These are phyloP conservation scores for Cenopis cana DNA, from an alignment of 2,888 invertebrate genomes.

Conservation along the genomic window DNA sequence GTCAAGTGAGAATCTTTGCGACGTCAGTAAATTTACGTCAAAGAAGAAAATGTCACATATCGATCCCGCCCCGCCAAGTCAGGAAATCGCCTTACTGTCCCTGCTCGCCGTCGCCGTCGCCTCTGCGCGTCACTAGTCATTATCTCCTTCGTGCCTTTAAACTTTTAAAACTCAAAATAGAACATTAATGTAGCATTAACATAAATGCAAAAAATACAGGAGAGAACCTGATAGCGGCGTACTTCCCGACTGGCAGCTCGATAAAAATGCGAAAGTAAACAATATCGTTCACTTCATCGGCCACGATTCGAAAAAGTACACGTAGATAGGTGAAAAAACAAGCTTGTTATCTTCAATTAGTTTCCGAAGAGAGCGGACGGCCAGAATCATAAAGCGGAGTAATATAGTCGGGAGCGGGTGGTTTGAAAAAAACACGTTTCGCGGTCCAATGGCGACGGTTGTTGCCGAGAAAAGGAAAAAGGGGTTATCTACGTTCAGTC, in stretches of 20 bases:
- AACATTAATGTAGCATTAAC: slow-evolving; percentile 41
- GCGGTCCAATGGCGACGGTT: slow-evolving; percentile 55
- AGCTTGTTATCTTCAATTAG: slow-evolving; percentile 79
- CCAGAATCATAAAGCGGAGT: slow-evolving; percentile 70
- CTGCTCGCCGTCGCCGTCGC: slow-evolving; percentile 25
- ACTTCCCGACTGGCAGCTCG: slow-evolving; percentile 51
- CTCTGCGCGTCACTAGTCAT: slow-evolving; percentile 35
- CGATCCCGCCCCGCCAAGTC: no score
- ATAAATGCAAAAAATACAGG: slow-evolving; percentile 52
- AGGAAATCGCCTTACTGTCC: no score
- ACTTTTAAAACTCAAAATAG: slow-evolving; percentile 22
- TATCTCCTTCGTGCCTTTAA: slow-evolving; percentile 34
- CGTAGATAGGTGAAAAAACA: slow-evolving; percentile 70
- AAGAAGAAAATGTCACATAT: no score
- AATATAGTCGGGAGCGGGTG: slow-evolving; percentile 61
- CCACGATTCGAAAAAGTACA: slow-evolving; percentile 66
- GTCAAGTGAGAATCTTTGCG: no score
- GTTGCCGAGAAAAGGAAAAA: slow-evolving; percentile 59
- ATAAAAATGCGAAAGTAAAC: slow-evolving; percentile 64
- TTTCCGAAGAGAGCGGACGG: slow-evolving; percentile 70
- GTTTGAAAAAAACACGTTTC: slow-evolving; percentile 59
- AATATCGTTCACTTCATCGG: slow-evolving; percentile 64
- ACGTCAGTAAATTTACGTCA: no score
- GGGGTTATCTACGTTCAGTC: slow-evolving; percentile 57
- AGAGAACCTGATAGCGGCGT: slow-evolving; percentile 46